phyloP scores from a whole-genome alignment of 2,797 vertebrate species.

The Pseudochirops corinnae region DNA sequence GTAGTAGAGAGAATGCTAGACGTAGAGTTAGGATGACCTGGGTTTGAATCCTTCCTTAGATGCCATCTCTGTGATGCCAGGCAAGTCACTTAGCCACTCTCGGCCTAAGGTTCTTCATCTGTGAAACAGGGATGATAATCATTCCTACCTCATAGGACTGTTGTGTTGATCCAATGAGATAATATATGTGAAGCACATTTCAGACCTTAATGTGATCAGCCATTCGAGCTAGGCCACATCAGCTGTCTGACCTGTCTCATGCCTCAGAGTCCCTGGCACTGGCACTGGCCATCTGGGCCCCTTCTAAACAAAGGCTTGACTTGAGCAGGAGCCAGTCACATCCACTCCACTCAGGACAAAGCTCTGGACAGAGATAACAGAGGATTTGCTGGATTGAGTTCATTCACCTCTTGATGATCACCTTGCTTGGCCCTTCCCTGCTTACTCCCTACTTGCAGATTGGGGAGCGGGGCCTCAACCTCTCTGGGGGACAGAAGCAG shows the following conservation, averaged over 20 bases:
- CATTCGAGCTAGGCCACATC: neutral
- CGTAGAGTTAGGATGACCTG: neutral
- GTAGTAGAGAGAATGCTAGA: neutral
- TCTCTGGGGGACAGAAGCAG: constrained; percentile 91
- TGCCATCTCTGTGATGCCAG: too few relatives aligned
- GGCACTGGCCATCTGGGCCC: neutral
- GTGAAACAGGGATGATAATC: neutral
- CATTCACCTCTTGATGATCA: neutral
- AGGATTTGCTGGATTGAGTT: accelerated
- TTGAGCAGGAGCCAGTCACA: neutral
- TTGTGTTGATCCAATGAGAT: neutral
- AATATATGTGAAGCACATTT: neutral
- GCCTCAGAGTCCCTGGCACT: neutral
- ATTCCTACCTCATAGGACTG: neutral
- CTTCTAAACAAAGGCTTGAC: neutral
- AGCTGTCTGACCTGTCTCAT: neutral
- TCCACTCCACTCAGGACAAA: neutral
- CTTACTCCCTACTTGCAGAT: constrained; percentile 82
- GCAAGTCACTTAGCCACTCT: too few relatives aligned
- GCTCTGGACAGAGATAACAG: neutral
- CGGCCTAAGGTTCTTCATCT: neutral
- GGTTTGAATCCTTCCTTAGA: neutral
- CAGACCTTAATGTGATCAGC: neutral
- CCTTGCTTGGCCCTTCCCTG: neutral
- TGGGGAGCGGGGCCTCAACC: constrained; percentile 88